These are phyloP conservation scores for Platycheirus rosarum DNA, from an alignment of 2,888 invertebrate genomes.

Conservation along the genomic window DNA sequence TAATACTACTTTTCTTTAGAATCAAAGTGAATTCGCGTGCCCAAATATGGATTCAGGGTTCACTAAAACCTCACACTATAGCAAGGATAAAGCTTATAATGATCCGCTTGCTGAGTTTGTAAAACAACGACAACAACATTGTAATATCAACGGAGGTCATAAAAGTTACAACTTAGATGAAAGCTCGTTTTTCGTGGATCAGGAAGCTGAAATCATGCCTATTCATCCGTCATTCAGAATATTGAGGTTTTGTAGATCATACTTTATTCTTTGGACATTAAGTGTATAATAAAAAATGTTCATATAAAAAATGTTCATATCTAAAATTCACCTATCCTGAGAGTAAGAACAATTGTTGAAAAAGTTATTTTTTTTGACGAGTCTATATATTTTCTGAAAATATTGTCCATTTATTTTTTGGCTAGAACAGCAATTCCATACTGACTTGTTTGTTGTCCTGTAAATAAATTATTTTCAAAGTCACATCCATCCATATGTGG, in stretches of 20 bases:
- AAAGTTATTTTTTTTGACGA: too few species aligned
- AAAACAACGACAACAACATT: constrained; percentile 6
- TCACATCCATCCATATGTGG: too few species aligned
- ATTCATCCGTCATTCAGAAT: constrained; percentile 50
- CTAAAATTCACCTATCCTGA: too few species aligned
- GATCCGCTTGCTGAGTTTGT: constrained; percentile 29
- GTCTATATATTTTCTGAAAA: too few species aligned
- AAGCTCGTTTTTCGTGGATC: constrained; percentile 43
- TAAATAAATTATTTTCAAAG: too few species aligned
- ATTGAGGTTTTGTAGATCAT: constrained; percentile 28
- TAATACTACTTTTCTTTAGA: neutral
- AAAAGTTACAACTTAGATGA: constrained; percentile 35
- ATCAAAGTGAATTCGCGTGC: neutral
- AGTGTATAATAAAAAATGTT: too few species aligned
- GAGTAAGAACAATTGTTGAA: too few species aligned
- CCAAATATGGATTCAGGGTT: constrained; percentile 45
- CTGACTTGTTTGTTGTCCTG: too few species aligned
- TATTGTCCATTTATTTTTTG: too few species aligned
- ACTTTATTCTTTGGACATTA: neutral
- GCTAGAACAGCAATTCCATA: too few species aligned
- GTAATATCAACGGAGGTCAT: constrained; percentile 36
- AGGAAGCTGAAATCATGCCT: constrained; percentile 26
- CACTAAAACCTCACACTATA: constrained; percentile 15
- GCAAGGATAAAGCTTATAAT: constrained; percentile 34
- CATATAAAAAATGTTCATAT: too few species aligned